Evolutionary conservation across 1,140 invertebrate genomes (phyloP).

Genomic region (Phocides pigmalion): DNA sequence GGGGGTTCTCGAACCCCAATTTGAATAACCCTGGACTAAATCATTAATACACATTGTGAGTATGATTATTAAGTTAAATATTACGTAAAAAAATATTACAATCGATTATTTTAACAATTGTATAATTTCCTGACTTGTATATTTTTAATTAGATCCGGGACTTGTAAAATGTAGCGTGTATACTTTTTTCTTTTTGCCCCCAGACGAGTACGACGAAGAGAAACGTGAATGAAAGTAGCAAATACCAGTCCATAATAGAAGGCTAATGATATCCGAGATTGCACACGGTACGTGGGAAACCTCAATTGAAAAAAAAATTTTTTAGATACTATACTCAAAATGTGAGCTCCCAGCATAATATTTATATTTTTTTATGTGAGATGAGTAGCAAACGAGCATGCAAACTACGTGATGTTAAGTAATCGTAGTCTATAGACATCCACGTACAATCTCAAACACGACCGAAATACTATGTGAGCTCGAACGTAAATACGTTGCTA

Average conservation of each 20-base stretch:
- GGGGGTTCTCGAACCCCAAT: too few relatives aligned
- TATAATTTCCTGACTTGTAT: neutral
- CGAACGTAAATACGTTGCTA: too few relatives aligned
- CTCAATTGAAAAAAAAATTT: neutral
- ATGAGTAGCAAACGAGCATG: too few relatives aligned
- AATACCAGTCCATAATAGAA: conserved; percentile 32
- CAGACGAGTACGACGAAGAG: conserved; percentile 28
- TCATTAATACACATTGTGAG: too few relatives aligned
- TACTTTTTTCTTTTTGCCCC: conserved; percentile 10
- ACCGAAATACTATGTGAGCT: too few relatives aligned
- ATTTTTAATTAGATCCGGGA: conserved; percentile 4
- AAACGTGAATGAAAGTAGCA: conserved; percentile 35
- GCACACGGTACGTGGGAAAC: conserved; percentile 12
- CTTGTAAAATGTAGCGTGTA: neutral
- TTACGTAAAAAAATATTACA: neutral
- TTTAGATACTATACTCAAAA: neutral
- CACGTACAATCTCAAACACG: too few relatives aligned
- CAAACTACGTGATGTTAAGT: too few relatives aligned
- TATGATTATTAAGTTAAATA: too few relatives aligned
- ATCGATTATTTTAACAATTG: neutral
- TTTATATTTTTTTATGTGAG: too few relatives aligned
- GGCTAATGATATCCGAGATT: conserved; percentile 33
- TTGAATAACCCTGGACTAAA: too few relatives aligned
- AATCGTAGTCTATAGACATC: too few relatives aligned
- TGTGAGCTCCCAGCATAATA: too few relatives aligned